A percentile compares a stretch with the other conserved stretches of the same genome.
Conservation (phyloP, 1,140 invertebrate genomes). For the Polypedilum pembai region DNA sequence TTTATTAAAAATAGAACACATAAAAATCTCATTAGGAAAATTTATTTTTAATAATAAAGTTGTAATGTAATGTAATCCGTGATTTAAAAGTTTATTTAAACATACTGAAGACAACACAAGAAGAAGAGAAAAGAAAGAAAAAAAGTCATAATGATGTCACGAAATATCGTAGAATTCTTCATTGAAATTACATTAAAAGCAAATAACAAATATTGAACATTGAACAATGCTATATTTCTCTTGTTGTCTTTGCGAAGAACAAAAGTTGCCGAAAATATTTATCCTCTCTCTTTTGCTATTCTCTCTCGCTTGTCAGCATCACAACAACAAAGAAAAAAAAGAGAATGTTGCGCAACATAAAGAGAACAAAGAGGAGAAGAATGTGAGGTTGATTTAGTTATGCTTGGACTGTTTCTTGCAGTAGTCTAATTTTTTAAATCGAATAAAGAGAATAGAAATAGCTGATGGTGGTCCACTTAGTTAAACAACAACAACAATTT, state of each 20-base stretch:
- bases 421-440: no score
- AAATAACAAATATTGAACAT: not conserved
- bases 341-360: not conserved
- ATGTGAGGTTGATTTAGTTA: no score
- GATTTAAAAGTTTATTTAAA: conserved; percentile 13
- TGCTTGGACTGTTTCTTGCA: no score
- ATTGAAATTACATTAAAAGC: not conserved
- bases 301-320: not conserved
- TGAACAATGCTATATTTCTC: not conserved
- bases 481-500: not conserved
- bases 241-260: not conserved
- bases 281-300: not conserved
- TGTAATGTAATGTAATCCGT: conserved; percentile 15
- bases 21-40: no score
- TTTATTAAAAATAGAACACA: no score
- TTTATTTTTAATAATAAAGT: not conserved
- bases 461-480: not conserved
- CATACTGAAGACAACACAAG: no score
- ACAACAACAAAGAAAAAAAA: not conserved
- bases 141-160: conserved; percentile 1
- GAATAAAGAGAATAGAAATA: not conserved
- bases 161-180: not conserved
- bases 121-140: no score
- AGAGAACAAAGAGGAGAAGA: not conserved
- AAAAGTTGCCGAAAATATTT: conserved; percentile 7